These are phyloP conservation scores for Venustoraphidia nigricollis DNA, from an alignment of 2,888 invertebrate species.

Conservation along the genomic window DNA sequence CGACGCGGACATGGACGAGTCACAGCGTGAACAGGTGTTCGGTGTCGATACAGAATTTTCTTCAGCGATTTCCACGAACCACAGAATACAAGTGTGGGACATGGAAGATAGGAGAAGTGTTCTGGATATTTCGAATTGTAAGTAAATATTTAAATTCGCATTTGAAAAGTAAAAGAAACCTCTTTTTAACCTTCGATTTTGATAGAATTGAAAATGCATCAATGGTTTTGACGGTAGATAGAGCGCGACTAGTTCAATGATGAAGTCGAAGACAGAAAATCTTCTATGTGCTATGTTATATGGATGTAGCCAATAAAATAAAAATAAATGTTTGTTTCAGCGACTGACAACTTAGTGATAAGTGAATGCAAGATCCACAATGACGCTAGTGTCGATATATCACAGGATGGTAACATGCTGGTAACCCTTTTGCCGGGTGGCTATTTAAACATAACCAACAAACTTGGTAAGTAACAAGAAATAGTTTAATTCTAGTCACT, in stretches of 20 bases:
- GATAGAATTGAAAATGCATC: too few relatives aligned
- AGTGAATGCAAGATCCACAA: conserved; percentile 72
- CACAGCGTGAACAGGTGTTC: conserved; percentile 20
- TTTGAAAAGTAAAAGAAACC: neutral
- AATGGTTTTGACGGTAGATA: too few relatives aligned
- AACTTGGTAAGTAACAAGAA: conserved; percentile 40
- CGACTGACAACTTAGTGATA: conserved; percentile 60
- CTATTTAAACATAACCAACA: conserved; percentile 49
- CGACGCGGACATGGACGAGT: conserved; percentile 26
- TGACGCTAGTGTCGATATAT: conserved; percentile 74
- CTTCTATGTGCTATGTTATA: too few relatives aligned
- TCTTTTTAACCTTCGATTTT: neutral
- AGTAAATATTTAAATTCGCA: conserved; percentile 19
- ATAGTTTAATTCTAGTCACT: neutral
- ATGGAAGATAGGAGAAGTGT: conserved; percentile 47
- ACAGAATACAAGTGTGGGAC: conserved; percentile 76
- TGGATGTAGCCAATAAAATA: neutral
- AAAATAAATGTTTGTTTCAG: conserved; percentile 26
- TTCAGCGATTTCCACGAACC: conserved; percentile 47
- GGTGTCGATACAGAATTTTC: conserved; percentile 23
- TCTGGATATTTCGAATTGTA: conserved; percentile 60
- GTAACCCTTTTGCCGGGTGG: conserved; percentile 62
- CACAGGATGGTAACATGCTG: conserved; percentile 59
- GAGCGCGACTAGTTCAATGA: too few relatives aligned
- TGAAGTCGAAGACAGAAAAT: neutral